phyloP scores from a whole-genome alignment of 2,797 vertebrate genomes.

The Presbytis comata region DNA sequence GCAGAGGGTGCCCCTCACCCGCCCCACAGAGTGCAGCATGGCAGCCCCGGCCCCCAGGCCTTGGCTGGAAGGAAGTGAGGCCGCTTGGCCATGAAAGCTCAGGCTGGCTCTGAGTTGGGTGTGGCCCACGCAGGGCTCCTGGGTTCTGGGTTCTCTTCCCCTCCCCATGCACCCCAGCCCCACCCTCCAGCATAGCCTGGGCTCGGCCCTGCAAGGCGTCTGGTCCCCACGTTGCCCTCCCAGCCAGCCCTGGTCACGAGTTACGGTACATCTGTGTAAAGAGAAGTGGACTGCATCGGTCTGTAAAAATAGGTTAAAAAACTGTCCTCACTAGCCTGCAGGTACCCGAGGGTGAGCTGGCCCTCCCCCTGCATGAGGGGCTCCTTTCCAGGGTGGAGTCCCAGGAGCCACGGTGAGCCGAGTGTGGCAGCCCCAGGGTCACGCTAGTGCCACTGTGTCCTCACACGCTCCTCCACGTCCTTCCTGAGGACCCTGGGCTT shows the following conservation, averaged over 20 bases:
- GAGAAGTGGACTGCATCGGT: not conserved
- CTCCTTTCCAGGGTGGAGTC: not conserved
- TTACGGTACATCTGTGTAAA: slow-evolving; percentile 64
- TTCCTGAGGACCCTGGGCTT: not conserved
- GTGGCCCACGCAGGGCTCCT: not conserved
- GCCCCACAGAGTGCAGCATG: not conserved
- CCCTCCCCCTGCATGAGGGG: accelerated
- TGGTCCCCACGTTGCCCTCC: not conserved
- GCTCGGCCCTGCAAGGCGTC: not conserved
- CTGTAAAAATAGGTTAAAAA: slow-evolving; percentile 80
- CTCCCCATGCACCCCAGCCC: not conserved
- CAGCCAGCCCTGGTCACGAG: slow-evolving; percentile 70
- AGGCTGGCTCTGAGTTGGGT: not conserved
- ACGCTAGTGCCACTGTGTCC: too few relatives aligned
- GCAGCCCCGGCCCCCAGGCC: not conserved
- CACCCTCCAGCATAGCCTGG: too few relatives aligned
- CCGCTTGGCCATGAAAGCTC: not conserved
- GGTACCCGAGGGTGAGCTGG: accelerated
- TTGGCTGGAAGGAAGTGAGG: not conserved
- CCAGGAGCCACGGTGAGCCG: not conserved
- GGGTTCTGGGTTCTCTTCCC: not conserved
- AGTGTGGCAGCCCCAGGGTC: not conserved
- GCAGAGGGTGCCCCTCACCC: not conserved
- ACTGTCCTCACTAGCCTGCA: not conserved
- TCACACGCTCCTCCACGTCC: not conserved